Percentiles rank a stretch among this genome's conserved stretches.
Evolutionary conservation across 2,113 vertebrate species (phyloP).

Genomic region (Plestiodon gilberti): DNA sequence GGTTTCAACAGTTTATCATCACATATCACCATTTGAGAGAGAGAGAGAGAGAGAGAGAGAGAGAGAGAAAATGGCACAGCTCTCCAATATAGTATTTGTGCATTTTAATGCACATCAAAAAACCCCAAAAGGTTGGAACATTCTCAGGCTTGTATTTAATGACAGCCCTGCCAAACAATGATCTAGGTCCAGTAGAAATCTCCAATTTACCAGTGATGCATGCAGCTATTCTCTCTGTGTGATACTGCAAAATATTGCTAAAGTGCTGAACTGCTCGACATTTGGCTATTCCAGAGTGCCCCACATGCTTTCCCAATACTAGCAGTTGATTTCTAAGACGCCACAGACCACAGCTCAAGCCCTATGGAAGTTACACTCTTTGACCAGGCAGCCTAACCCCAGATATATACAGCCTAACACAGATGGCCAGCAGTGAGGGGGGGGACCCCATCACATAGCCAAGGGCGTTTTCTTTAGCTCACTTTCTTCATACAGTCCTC

Average conservation of each 20-base stretch:
- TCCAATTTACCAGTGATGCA: not conserved
- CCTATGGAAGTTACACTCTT: not conserved
- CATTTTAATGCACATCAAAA: not conserved
- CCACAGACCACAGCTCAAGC: not conserved
- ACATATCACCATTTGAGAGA: too few species aligned
- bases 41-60: too few species aligned
- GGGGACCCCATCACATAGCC: not conserved
- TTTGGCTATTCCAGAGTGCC: not conserved
- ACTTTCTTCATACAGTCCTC: not conserved
- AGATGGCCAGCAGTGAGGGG: not conserved
- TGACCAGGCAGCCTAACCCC: not conserved
- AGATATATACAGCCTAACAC: not conserved
- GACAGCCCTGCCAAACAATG: not conserved
- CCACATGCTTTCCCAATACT: not conserved
- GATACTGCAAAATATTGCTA: not conserved
- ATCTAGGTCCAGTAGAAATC: not conserved
- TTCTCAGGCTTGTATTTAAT: not conserved
- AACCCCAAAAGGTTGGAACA: not conserved
- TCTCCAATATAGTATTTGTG: too few species aligned
- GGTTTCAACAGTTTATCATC: not conserved
- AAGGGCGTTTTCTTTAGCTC: not conserved
- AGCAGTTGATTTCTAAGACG: not conserved
- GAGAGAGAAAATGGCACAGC: too few species aligned
- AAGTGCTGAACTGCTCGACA: not conserved
- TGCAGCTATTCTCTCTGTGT: not conserved